Conservation (phyloP, 2,888 invertebrate species). For the Troides oblongomaculatus region DNA sequence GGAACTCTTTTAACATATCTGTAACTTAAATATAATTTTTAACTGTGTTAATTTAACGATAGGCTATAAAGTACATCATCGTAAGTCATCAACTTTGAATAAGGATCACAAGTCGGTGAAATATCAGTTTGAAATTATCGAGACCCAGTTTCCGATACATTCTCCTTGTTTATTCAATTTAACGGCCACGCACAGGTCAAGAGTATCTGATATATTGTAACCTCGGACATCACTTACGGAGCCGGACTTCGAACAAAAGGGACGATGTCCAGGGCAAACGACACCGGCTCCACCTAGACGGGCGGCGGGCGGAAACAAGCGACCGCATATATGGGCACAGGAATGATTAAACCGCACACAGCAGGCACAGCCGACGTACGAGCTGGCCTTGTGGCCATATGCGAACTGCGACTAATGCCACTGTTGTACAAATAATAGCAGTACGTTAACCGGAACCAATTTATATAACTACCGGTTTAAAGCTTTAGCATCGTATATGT, state of each 20-base stretch:
- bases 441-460: neutral
- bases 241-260: slow-evolving; percentile 16
- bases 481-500: neutral
- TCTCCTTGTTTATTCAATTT: no score
- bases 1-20: no score
- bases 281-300: slow-evolving; percentile 1
- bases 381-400: slow-evolving; percentile 13
- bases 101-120: no score
- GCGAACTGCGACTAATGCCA: neutral
- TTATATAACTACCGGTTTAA: neutral
- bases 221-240: neutral
- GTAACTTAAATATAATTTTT: no score
- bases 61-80: no score
- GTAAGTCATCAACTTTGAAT: no score
- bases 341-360: slow-evolving; percentile 13
- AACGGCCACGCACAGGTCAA: no score
- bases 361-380: neutral
- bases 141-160: no score
- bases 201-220: neutral
- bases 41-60: no score
- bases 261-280: slow-evolving; percentile 8
- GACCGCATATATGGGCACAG: slow-evolving; percentile 19
- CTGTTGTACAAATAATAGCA: neutral
- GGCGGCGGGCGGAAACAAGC: slow-evolving; percentile 11
- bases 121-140: no score